A percentile compares a stretch with the other conserved stretches of the same genome.
Evolutionary conservation across 1,140 invertebrate genomes (phyloP).

Genomic region (Drosophila arawakana): DNA sequence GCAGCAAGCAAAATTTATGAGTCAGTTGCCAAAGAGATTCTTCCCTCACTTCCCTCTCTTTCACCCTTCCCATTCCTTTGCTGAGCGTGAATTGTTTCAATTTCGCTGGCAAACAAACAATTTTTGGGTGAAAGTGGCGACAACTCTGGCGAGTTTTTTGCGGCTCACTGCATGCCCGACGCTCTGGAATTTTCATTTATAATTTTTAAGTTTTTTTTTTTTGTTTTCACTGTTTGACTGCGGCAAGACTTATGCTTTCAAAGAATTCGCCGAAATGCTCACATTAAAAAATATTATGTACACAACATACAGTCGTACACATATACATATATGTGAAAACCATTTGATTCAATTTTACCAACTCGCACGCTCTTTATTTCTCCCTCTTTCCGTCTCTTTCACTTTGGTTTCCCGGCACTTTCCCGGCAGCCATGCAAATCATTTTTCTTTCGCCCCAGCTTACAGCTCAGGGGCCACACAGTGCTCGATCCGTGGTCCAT

Average conservation of each 20-base stretch:
- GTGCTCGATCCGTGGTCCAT: background rate
- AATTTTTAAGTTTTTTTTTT: slow-evolving; percentile 52
- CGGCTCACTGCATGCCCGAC: slow-evolving; percentile 33
- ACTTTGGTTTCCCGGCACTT: background rate
- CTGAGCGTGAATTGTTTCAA: slow-evolving; percentile 64
- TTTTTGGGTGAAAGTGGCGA: slow-evolving; percentile 66
- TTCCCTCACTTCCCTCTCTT: background rate
- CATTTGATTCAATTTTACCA: slow-evolving; percentile 76
- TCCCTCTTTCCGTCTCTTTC: too few relatives aligned
- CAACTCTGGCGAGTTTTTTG: slow-evolving; percentile 49
- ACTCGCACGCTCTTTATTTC: slow-evolving; percentile 1
- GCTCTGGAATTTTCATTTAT: slow-evolving; percentile 77
- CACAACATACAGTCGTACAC: too few relatives aligned
- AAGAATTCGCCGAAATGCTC: slow-evolving; percentile 38
- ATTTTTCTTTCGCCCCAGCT: slow-evolving; percentile 44
- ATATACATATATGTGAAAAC: slow-evolving; percentile 29
- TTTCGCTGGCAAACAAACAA: slow-evolving; percentile 71
- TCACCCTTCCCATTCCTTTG: background rate
- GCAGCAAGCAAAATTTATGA: slow-evolving; percentile 64
- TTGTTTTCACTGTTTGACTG: background rate
- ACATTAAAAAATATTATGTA: slow-evolving; percentile 39
- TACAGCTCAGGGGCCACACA: background rate
- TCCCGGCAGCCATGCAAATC: slow-evolving; percentile 62
- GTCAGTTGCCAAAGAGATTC: slow-evolving; percentile 53
- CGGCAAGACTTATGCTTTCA: slow-evolving; percentile 61